Base-by-base conservation (phyloP, 2,888 invertebrate genomes). In the Neoaliturus tenellus region DNA sequence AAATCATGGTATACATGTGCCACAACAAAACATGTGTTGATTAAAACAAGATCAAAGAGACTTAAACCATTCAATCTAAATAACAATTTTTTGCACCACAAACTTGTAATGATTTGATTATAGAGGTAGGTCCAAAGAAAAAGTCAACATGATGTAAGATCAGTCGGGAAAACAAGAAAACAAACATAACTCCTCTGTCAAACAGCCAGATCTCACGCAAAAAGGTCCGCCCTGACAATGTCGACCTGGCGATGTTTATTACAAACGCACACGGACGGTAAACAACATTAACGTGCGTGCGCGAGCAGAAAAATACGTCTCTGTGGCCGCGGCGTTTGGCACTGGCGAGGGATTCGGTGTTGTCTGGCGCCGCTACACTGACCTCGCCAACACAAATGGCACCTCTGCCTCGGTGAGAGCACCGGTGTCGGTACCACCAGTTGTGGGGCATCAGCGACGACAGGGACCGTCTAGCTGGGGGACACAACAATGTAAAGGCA, bases 221-320 rank as follows among this genome's bases (percentile, higher is more conserved):
- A 62, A 31, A 10, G 51, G 51, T 20, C 23, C 51, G 48, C 48
- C 17, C 23, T 5, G n/a, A 25, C 58, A 58, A 8, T 58, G 58
- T 58, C 6, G 17, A n/a, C n/a, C 23, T 17, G 25, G 12, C 17
- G 31, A 62, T 62, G 62, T 62, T 31, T 55, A 20, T 55, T 3
- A 23, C 20, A 55, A 12, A 10, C 55, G 2, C 55, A 12, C 25
- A 6, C 62, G 28, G 12, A 12, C 31, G 28, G 31, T 62, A 62
- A 62, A 62, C 62, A 62, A 62, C 62, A 62, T 62, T 62, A 31
- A 31, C 17, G 62, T 62, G 62, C 62, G 62, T 62, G 62, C 31
- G 62, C 4, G 62, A 62, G 17, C 23, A 12, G 62, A 25, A 62
- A n/a, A 25, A 62, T 31, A 62, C 31, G 62, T 62, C 62, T 28